Base-by-base conservation (phyloP, 2,797 vertebrate genomes). In the Lepus oiostolus region DNA sequence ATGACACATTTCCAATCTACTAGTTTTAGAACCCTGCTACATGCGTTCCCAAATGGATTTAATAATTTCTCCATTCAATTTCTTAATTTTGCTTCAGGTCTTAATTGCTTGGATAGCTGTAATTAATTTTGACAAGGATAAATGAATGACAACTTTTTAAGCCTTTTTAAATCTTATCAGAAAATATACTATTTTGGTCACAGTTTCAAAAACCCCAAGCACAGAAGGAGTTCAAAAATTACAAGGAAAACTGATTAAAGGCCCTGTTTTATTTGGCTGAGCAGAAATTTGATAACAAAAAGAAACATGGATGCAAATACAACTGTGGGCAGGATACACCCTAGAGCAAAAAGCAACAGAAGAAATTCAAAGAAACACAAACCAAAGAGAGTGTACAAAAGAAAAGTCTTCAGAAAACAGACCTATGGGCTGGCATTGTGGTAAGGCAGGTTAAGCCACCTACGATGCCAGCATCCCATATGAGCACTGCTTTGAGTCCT, bases 321-420 rank as follows among this genome's bases (percentile, higher is more conserved):
- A 95, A 92, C 21, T 79, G 4, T 93, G 26, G 92, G 24, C 30
- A 42, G 35, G 81, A 77, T 17, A 93, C 8, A 63, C 54, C 83
- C 79, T 42, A 67, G 6, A 91, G n/a, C 26, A 86, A 35, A 93
- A 65, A 76, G 87, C 83, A 87, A 88, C 30, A 63, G 30, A 92
- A 90, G 83, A 82, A 82, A 93, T 67, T 71, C 70, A 95, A 77
- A 91, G 54, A 94, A 88, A 80, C 26, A 19, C 7, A 88, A 91
- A 50, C 67, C 54, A 58, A 58, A 58, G 54, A 58, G 19, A 19
- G 19, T 42, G 42, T 42, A 9, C 42, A 7, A 42, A 42, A 42
- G 42, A 42, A 42, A 42, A 42, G 42, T 42, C 42, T 42, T 42
- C 8, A 42, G 42, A 42, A 42, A 42, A 42, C 42, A 42, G 42